A percentile compares a stretch with the other conserved stretches of the same genome.
These are phyloP conservation scores for Chirona hameri DNA, from an alignment of 2,888 invertebrate genomes.

Conservation along the genomic window DNA sequence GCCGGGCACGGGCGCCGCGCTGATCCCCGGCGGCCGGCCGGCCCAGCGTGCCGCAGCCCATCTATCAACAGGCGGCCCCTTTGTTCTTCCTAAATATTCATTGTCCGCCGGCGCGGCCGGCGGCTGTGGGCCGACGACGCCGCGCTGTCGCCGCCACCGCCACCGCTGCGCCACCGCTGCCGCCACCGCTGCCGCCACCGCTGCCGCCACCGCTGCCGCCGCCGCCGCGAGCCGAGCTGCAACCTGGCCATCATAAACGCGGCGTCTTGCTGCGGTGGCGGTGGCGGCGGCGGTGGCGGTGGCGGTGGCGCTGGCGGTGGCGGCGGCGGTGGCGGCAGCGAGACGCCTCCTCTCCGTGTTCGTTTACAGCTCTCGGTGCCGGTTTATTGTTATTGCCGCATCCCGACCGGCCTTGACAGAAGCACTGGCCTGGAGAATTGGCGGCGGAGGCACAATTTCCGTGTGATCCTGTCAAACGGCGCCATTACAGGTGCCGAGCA, in stretches of 20 bases:
- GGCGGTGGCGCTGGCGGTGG: background rate
- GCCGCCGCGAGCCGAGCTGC: background rate
- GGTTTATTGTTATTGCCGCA: constrained; percentile 23
- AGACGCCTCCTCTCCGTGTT: background rate
- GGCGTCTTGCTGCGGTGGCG: background rate
- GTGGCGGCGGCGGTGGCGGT: background rate
- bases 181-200: background rate
- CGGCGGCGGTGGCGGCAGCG: too few relatives aligned
- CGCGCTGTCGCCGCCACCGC: background rate
- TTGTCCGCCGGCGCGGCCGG: background rate
- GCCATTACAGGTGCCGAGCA: background rate
- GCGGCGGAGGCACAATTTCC: background rate
- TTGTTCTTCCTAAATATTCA: constrained; percentile 25
- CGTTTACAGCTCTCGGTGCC: background rate
- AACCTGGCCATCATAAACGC: background rate
- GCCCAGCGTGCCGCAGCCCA: background rate
- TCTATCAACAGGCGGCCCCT: constrained; percentile 29
- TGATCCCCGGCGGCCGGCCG: background rate
- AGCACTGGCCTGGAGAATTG: background rate
- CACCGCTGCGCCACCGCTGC: background rate
- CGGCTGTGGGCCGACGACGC: constrained; percentile 9
- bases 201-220: background rate
- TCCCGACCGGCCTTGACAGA: background rate
- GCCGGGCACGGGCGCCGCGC: too few relatives aligned
- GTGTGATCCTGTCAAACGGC: constrained; percentile 10